A percentile compares a stretch with the other conserved stretches of the same genome.
Evolutionary conservation across 2,113 vertebrate species (phyloP).

Genomic region (Spilogale gracilis): DNA sequence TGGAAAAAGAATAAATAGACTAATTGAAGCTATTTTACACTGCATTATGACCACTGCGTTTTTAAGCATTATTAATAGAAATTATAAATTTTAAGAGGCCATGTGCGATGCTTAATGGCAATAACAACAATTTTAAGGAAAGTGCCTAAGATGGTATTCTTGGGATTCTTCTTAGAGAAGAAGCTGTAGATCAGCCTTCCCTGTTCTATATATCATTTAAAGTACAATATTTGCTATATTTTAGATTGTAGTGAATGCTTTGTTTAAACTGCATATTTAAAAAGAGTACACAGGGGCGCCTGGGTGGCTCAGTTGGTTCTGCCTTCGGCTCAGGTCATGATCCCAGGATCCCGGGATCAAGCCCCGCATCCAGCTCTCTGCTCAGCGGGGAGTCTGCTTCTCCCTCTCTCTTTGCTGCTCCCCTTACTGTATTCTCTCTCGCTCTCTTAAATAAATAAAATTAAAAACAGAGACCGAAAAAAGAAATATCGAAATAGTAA

Average conservation of each 20-base stretch:
- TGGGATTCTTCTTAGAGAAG: background rate
- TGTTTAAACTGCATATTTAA: background rate
- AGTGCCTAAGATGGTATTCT: background rate
- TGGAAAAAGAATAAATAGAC: slow-evolving; percentile 66
- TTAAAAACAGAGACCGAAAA: background rate
- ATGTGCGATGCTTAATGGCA: background rate
- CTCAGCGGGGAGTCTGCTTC: too few species aligned
- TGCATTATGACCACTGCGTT: slow-evolving; percentile 47
- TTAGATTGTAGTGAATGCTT: background rate
- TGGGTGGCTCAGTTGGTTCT: background rate
- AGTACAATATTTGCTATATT: background rate
- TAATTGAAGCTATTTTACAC: slow-evolving; percentile 71
- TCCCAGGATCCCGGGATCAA: too few species aligned
- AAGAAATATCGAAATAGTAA: background rate
- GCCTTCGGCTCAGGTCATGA: too few species aligned
- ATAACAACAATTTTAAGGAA: background rate
- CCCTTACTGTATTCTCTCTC: too few species aligned
- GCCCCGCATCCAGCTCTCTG: too few species aligned
- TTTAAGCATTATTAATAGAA: slow-evolving; percentile 69
- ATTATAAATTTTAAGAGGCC: slow-evolving; percentile 54
- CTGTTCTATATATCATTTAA: background rate
- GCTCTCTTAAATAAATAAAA: too few species aligned
- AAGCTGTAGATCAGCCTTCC: background rate
- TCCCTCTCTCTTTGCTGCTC: too few species aligned
- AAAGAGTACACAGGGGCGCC: background rate